These are phyloP conservation scores for Parazoanthus swiftii DNA, from an alignment of 92 coral and sea anemone genomes.

Conservation along the genomic window DNA sequence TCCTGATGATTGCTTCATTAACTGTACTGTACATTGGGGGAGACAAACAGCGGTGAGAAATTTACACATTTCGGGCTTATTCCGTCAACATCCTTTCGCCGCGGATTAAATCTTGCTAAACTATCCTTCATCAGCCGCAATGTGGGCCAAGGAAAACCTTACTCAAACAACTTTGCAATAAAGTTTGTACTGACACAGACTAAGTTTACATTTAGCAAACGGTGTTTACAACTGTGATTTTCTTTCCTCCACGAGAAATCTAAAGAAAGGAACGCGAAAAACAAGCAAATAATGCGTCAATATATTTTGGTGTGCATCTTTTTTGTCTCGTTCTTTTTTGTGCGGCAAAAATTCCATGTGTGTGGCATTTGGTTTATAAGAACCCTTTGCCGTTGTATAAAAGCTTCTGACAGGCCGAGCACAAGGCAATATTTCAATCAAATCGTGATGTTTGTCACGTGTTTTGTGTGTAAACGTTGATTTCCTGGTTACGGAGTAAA, in stretches of 20 bases:
- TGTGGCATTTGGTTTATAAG: conserved; percentile 24
- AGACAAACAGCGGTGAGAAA: conserved; percentile 33
- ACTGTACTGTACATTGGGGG: conserved; percentile 42
- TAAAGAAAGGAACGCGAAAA: background rate
- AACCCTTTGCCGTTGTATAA: background rate
- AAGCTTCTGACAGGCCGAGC: conserved; percentile 1
- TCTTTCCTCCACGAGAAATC: background rate
- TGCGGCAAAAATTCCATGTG: conserved; percentile 3
- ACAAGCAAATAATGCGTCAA: too few species aligned
- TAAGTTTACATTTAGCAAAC: background rate
- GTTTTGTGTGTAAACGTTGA: conserved; percentile 19
- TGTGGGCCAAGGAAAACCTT: background rate
- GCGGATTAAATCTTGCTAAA: conserved; percentile 25
- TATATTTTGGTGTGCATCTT: background rate
- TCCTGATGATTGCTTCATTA: conserved; percentile 37
- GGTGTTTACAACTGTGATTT: background rate
- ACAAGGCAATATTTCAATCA: conserved; percentile 38
- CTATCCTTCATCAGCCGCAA: background rate
- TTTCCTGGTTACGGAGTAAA: conserved; percentile 37
- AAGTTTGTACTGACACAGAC: background rate
- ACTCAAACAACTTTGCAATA: background rate
- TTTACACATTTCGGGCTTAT: conserved; percentile 43
- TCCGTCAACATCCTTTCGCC: conserved; percentile 32
- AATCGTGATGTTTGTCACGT: conserved; percentile 23
- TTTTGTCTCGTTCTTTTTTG: background rate